A percentile compares a stretch with the other conserved stretches of the same genome.
These are phyloP conservation scores for Trissonchulus latispiculum DNA, from an alignment of 2,888 invertebrate genomes.

Conservation along the genomic window DNA sequence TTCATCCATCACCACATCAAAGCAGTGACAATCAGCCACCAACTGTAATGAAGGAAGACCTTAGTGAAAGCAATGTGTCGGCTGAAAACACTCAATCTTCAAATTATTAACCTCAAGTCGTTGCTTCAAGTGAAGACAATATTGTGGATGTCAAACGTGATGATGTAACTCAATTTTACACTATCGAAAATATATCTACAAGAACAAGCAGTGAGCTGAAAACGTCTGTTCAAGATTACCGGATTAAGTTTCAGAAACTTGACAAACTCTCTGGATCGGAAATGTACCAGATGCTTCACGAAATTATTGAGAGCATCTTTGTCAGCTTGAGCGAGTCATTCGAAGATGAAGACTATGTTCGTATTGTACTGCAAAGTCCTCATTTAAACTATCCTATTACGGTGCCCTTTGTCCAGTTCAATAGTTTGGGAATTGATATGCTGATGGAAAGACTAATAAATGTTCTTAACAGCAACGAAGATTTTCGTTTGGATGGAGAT, in stretches of 20 bases:
- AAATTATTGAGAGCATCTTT: neutral
- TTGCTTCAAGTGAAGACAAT: no score
- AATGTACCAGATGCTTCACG: neutral
- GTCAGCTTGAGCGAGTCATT: neutral
- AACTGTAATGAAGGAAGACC: no score
- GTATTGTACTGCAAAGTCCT: neutral
- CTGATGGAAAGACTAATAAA: neutral
- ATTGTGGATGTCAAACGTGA: no score
- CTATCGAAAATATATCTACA: no score
- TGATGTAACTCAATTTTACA: no score
- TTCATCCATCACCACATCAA: no score
- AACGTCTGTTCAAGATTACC: neutral
- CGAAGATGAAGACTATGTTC: neutral
- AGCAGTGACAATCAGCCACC: no score
- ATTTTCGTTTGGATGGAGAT: neutral
- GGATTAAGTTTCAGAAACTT: neutral
- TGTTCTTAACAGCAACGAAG: neutral
- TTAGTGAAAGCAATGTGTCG: no score
- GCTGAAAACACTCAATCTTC: no score
- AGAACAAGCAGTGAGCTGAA: neutral
- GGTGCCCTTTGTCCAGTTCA: neutral
- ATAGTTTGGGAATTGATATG: neutral
- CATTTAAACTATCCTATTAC: slow-evolving; percentile 8
- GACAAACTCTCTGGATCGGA: neutral
- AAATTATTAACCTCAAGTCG: no score